Evolutionary conservation across 2,888 invertebrate species (phyloP).

Genomic region (Anaspis maculata): DNA sequence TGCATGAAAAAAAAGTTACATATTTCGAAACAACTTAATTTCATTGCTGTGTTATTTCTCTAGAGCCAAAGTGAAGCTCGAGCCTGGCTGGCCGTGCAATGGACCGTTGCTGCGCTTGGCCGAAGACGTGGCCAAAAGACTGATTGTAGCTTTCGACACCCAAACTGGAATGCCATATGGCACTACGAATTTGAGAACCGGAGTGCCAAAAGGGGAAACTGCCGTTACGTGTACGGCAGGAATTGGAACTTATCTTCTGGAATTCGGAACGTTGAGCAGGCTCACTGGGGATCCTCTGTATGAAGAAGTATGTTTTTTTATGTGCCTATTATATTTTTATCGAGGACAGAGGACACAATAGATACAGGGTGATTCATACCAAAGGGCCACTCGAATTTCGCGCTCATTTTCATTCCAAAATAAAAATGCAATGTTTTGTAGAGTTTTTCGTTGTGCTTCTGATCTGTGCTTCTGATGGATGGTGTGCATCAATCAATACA

Average conservation of each 20-base stretch:
- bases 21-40: too few species aligned
- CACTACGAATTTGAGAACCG: conserved; percentile 84
- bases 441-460: too few species aligned
- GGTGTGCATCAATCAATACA: too few species aligned
- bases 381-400: too few species aligned
- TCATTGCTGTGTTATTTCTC: too few species aligned
- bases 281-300: conserved; percentile 91
- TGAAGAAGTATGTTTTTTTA: too few species aligned
- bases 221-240: conserved; percentile 97
- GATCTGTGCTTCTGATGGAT: too few species aligned
- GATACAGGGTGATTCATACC: too few species aligned
- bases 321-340: conserved; percentile 6
- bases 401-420: too few species aligned
- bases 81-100: conserved; percentile 96
- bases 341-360: too few species aligned
- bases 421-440: too few species aligned
- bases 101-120: conserved; percentile 89
- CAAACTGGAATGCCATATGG: conserved; percentile 97
- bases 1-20: too few species aligned
- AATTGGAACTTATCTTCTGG: conserved; percentile 92
- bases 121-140: conserved; percentile 85
- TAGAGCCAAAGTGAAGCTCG: conserved; percentile 69
- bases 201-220: conserved; percentile 92
- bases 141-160: conserved; percentile 86
- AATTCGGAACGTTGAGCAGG: conserved; percentile 89